phyloP scores from a whole-genome alignment of 2,888 invertebrate species.

The Osmoderma eremita region DNA sequence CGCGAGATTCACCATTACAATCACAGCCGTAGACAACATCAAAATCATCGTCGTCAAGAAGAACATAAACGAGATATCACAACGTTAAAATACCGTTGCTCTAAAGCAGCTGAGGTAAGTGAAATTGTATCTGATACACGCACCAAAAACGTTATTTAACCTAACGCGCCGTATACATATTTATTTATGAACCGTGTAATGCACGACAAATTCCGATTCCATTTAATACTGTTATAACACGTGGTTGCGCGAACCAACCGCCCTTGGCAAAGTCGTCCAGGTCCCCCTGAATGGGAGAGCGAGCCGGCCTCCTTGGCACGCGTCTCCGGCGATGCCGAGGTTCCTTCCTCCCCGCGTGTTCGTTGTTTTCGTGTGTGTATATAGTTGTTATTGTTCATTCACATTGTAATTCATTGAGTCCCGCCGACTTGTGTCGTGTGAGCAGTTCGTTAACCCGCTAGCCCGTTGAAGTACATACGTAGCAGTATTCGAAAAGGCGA shows the following conservation, averaged over 20 bases:
- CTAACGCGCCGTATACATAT: too few relatives aligned
- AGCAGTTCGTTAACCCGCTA: conserved; percentile 19
- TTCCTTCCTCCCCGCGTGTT: background rate
- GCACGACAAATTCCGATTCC: too few relatives aligned
- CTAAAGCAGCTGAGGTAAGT: conserved; percentile 35
- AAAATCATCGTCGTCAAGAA: conserved; percentile 22
- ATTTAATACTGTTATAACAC: conserved; percentile 40
- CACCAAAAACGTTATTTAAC: too few relatives aligned
- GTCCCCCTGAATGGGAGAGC: conserved; percentile 45
- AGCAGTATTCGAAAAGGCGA: conserved; percentile 56
- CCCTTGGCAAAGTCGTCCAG: conserved; percentile 50
- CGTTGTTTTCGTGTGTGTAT: too few relatives aligned
- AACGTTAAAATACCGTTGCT: conserved; percentile 25
- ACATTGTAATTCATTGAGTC: conserved; percentile 53
- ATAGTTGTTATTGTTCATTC: conserved; percentile 49
- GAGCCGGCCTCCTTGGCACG: conserved; percentile 8
- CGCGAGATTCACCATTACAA: too few relatives aligned
- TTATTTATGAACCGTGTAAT: too few relatives aligned
- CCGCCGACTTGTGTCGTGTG: conserved; percentile 42
- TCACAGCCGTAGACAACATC: too few relatives aligned
- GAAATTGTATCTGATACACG: too few relatives aligned
- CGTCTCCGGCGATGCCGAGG: background rate
- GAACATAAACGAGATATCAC: background rate
- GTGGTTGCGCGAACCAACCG: conserved; percentile 42
- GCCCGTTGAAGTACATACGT: conserved; percentile 56